Evolutionary conservation across 2,797 vertebrate species (phyloP), one percentile per base, ranked within the genome.

Genomic region (Enteromius paludinosus): DNA sequence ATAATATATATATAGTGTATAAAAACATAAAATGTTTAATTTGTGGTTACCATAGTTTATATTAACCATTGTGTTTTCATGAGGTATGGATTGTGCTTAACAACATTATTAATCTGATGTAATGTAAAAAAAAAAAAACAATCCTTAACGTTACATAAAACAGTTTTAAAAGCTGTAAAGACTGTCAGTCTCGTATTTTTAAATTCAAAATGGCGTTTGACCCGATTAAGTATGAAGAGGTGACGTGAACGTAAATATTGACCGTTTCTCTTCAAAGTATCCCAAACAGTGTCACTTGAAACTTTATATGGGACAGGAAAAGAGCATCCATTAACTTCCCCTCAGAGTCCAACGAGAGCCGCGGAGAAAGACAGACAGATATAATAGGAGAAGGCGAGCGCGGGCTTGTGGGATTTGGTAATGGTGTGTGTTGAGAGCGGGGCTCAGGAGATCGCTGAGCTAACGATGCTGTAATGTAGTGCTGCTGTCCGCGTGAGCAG

Each of bases 391-490:
- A 84, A 43, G 62, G 73, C 61, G 68, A 33, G 74, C 41, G 15
- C 3, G 38, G 78, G 83, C 86, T 83, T 83, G 85, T 86, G 85
- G 79, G 82, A 82, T 68, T 83, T 68, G 82, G 62, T 78, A 78
- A 83, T 84, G 83, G 86, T 77, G 81, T 78, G 79, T 83, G 81
- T 76, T 86, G 85, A 68, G 84, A 77, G 83, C 33, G 38, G 72
- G 82, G 66, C 82, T 83, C 82, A 38, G 80, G 74, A 85, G 84
- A 85, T 84, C 38, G 25, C 52, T 78, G 83, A 68, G 79, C 88
- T 88, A 89, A 89, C 71, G 86, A 89, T 75, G 78, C 75, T 81
- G 83, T 86, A 87, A 88, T 88, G 74, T 84, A 83, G 84, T 83
- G 76, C 87, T 83, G 85, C 88, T 88, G 88, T 89, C 88, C 83